Evolutionary conservation across 2,797 vertebrate species (phyloP).

Genomic region (Calcarius lapponicus): DNA sequence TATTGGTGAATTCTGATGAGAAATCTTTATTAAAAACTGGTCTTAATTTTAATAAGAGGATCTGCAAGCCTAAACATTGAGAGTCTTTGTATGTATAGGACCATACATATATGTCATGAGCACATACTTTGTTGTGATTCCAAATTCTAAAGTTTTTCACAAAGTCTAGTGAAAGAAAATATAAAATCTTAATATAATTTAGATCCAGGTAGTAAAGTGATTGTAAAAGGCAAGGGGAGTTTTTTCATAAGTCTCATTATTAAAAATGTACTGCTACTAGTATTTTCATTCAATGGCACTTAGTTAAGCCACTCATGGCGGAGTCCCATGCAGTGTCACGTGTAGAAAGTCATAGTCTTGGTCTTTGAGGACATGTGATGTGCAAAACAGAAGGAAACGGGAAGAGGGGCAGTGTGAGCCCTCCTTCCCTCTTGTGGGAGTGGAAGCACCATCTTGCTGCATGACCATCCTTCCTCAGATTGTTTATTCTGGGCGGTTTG

Average conservation of each 20-base stretch:
- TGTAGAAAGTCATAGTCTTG: neutral
- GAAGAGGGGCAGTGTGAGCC: neutral
- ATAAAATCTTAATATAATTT: neutral
- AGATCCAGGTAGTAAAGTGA: neutral
- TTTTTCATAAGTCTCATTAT: neutral
- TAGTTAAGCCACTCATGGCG: neutral
- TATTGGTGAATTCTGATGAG: constrained; percentile 18
- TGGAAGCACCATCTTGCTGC: neutral
- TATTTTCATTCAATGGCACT: neutral
- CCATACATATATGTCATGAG: neutral
- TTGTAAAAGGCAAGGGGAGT: neutral
- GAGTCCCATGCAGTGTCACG: neutral
- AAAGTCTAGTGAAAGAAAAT: neutral
- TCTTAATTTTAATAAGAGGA: neutral
- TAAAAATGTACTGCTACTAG: neutral
- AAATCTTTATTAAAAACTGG: constrained; percentile 21
- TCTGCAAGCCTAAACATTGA: neutral
- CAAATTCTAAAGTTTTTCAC: neutral
- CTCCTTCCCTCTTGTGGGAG: neutral
- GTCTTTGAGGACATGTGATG: neutral
- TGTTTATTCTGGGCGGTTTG: neutral
- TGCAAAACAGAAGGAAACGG: neutral
- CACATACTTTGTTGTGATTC: neutral
- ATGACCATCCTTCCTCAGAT: neutral
- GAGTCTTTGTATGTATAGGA: neutral